phyloP scores from a whole-genome alignment of 2,797 vertebrate genomes.

The Tapirus indicus region DNA sequence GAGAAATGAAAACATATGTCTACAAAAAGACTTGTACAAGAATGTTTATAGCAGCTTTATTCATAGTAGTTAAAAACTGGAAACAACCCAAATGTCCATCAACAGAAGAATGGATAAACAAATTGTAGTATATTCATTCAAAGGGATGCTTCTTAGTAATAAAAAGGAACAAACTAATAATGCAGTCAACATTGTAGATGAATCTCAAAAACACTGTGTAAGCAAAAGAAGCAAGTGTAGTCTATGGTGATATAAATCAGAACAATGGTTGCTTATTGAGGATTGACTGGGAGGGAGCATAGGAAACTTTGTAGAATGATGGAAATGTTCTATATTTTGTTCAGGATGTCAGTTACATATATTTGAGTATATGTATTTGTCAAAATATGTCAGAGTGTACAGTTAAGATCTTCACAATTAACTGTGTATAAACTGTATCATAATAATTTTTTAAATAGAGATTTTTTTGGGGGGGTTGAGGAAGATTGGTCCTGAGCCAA shows the following conservation, averaged over 20 bases:
- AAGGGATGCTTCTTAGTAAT: slow-evolving; percentile 1
- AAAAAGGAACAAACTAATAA: slow-evolving; percentile 36
- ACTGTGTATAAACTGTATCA: neutral
- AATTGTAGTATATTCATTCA: neutral
- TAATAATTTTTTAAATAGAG: neutral
- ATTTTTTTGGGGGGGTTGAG: too few species aligned
- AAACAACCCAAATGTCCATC: neutral
- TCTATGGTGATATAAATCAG: neutral
- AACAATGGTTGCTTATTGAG: neutral
- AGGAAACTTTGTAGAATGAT: neutral
- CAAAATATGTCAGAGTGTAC: neutral
- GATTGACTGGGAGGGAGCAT: neutral
- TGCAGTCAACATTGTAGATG: neutral
- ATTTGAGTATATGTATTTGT: neutral
- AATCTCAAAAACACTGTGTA: slow-evolving; percentile 19
- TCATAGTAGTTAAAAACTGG: neutral
- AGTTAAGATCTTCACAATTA: neutral
- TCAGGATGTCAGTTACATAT: neutral
- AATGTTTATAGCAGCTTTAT: neutral
- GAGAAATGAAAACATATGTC: slow-evolving; percentile 31
- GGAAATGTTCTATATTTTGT: neutral
- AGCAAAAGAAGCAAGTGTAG: neutral
- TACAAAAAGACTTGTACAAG: neutral
- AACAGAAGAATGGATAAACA: neutral
- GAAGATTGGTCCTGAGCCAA: too few species aligned